Evolutionary conservation across 2,113 vertebrate species (phyloP).

Genomic region (Pseudopodoces humilis): DNA sequence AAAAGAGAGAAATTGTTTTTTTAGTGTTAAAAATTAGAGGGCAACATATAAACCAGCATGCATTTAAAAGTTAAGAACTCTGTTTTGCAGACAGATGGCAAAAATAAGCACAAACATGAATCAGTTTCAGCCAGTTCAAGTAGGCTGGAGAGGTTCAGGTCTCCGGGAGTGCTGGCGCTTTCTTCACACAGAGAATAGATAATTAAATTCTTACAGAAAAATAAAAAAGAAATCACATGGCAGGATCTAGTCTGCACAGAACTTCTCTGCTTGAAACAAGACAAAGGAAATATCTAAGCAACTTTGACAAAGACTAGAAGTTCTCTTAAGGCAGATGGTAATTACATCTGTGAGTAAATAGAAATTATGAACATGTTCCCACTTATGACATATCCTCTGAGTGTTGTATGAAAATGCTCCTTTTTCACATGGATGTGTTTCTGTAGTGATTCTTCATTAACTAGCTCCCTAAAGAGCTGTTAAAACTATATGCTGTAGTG

Average conservation of each 20-base stretch:
- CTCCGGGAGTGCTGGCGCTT: slow-evolving; percentile 11
- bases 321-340: slow-evolving; percentile 58
- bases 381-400: slow-evolving; percentile 54
- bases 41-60: background rate
- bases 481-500: slow-evolving; percentile 67
- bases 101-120: slow-evolving; percentile 49
- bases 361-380: slow-evolving; percentile 71
- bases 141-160: background rate
- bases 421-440: slow-evolving; percentile 62
- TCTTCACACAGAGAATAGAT: slow-evolving; percentile 43
- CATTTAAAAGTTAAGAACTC: slow-evolving; percentile 5
- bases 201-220: slow-evolving; percentile 56
- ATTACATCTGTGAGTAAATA: slow-evolving; percentile 74
- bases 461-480: slow-evolving; percentile 76
- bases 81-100: slow-evolving; percentile 53
- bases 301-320: slow-evolving; percentile 51
- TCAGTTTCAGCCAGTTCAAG: slow-evolving; percentile 46
- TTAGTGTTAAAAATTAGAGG: slow-evolving; percentile 37
- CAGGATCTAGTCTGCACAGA: slow-evolving; percentile 42
- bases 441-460: slow-evolving; percentile 76
- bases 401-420: slow-evolving; percentile 58
- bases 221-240: slow-evolving; percentile 24
- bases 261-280: slow-evolving; percentile 8
- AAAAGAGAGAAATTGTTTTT: slow-evolving; percentile 7
- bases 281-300: slow-evolving; percentile 59